Evolutionary conservation across 2,113 vertebrate species (phyloP).

Genomic region (Podilymbus podiceps): DNA sequence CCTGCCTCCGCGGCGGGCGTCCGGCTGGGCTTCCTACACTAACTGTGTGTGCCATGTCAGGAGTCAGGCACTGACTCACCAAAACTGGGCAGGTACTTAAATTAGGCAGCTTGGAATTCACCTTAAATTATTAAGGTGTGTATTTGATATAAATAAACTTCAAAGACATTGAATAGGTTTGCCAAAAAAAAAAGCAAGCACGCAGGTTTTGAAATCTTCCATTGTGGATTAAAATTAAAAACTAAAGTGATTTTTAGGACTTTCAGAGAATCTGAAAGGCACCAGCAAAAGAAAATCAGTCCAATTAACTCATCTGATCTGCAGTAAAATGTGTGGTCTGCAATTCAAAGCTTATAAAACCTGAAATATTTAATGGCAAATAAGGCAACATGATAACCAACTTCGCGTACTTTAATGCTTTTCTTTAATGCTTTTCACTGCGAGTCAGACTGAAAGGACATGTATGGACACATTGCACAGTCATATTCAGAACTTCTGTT

Average conservation of each 20-base stretch:
- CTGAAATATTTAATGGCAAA: neutral
- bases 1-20: accelerated
- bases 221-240: neutral
- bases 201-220: neutral
- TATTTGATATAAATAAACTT: constrained; percentile 16
- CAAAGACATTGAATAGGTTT: neutral
- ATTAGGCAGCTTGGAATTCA: neutral
- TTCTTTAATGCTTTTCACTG: neutral
- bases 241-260: neutral
- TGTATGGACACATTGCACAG: neutral
- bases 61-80: neutral
- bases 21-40: neutral
- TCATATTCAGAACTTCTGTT: neutral
- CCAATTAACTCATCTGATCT: neutral
- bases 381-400: neutral
- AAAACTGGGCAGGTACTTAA: neutral
- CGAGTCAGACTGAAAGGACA: neutral
- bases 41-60: accelerated
- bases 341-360: neutral
- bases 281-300: neutral
- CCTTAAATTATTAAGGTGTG: neutral
- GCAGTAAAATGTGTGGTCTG: neutral
- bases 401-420: neutral
- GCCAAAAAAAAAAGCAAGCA: neutral
- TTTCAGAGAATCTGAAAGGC: neutral